A percentile compares a stretch with the other conserved stretches of the same genome.
These are phyloP conservation scores for Scyliorhinus canicula DNA, from an alignment of 2,797 vertebrate species.

Conservation along the genomic window DNA sequence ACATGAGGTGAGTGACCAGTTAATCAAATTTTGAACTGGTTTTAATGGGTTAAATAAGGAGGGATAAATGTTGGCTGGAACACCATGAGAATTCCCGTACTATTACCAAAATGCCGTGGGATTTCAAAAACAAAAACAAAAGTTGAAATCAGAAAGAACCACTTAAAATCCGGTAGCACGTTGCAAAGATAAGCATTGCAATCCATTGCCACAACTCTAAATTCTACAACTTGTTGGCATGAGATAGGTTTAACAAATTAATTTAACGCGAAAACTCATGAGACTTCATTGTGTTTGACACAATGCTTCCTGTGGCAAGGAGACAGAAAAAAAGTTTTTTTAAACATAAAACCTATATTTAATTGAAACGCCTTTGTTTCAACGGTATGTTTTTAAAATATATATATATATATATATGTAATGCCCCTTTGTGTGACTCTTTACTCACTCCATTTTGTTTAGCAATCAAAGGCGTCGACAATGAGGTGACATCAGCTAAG, in stretches of 20 bases:
- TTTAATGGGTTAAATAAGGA: neutral
- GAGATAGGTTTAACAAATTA: neutral
- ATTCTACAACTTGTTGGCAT: slow-evolving; percentile 15
- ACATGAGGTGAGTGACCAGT: neutral
- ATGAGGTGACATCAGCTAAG: neutral
- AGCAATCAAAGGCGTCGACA: neutral
- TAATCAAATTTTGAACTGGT: neutral
- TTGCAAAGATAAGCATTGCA: neutral
- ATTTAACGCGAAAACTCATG: neutral
- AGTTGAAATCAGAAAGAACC: neutral
- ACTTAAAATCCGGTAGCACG: neutral
- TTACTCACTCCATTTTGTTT: neutral
- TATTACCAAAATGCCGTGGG: neutral
- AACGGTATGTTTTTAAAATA: neutral
- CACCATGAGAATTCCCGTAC: neutral
- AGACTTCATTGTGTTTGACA: slow-evolving; percentile 20
- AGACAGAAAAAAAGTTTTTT: neutral
- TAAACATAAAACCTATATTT: neutral
- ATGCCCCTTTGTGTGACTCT: neutral
- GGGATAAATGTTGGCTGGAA: neutral
- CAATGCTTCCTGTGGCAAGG: neutral
- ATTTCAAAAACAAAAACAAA: neutral
- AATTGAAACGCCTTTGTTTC: neutral
- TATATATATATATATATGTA: neutral
- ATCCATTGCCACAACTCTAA: neutral